Evolutionary conservation across 2,797 vertebrate genomes (phyloP).

Genomic region (Pterois miles): DNA sequence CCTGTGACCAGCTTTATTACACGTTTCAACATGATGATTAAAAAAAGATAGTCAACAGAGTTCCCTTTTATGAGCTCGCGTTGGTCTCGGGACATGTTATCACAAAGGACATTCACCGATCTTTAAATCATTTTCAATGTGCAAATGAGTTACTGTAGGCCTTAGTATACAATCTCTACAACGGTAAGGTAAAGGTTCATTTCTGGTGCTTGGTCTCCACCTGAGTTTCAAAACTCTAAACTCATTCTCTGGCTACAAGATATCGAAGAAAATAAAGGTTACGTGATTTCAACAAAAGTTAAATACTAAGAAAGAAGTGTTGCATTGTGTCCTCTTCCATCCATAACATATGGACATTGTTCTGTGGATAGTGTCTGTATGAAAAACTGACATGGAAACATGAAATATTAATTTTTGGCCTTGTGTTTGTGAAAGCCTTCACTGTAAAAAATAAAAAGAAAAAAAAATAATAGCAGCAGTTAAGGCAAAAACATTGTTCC

Average conservation of each 20-base stretch:
- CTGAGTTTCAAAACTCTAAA: constrained; percentile 53
- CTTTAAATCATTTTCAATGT: constrained; percentile 55
- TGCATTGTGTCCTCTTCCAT: constrained; percentile 31
- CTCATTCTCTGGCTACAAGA: constrained; percentile 43
- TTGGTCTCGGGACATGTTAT: constrained; percentile 31
- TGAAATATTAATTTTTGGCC: constrained; percentile 65
- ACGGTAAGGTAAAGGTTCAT: constrained; percentile 50
- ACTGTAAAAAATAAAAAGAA: constrained; percentile 50
- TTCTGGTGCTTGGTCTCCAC: constrained; percentile 45
- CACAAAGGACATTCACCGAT: constrained; percentile 53
- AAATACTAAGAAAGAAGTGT: constrained; percentile 22
- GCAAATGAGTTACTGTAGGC: constrained; percentile 51
- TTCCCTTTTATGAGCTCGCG: constrained; percentile 65
- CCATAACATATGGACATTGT: constrained; percentile 20
- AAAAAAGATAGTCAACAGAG: constrained; percentile 22
- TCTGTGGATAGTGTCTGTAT: constrained; percentile 7
- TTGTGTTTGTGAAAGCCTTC: constrained; percentile 61
- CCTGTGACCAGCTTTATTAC: constrained; percentile 17
- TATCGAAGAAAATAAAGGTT: constrained; percentile 32
- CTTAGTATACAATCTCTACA: constrained; percentile 65
- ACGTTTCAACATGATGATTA: constrained; percentile 23
- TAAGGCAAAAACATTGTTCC: constrained; percentile 80
- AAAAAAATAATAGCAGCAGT: constrained; percentile 65
- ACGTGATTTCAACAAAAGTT: constrained; percentile 26
- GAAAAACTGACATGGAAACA: constrained; percentile 37